Conservation (phyloP, 1,140 invertebrate genomes). For the Bombus turneri region DNA sequence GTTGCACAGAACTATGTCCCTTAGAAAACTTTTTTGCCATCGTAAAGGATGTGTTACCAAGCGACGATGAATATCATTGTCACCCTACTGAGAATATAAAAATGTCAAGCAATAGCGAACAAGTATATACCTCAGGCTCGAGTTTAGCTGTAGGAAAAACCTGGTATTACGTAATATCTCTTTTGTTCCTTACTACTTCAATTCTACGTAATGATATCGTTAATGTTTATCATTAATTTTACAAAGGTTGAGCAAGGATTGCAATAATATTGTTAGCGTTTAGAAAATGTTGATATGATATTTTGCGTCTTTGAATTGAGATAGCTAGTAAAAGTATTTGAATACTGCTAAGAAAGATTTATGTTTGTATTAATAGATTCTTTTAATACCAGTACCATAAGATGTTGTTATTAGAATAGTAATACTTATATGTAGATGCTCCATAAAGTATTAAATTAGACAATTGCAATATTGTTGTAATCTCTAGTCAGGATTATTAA, state of each 20-base stretch:
- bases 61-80: constrained; percentile 71
- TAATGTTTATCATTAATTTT: not conserved
- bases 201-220: not conserved
- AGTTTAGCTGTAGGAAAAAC: not conserved
- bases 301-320: not conserved
- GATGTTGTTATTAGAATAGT: not conserved
- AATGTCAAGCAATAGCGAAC: not conserved
- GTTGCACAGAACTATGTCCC: constrained; percentile 75
- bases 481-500: constrained; percentile 30
- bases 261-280: not conserved
- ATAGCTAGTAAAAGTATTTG: not conserved
- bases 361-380: not conserved
- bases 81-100: not conserved
- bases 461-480: constrained; percentile 6
- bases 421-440: not conserved
- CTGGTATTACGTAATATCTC: constrained; percentile 8
- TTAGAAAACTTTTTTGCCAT: constrained; percentile 73
- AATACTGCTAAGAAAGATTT: too few relatives aligned
- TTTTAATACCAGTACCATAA: not conserved
- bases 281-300: not conserved
- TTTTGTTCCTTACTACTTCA: constrained; percentile 16
- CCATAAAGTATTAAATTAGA: constrained; percentile 23
- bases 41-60: constrained; percentile 72
- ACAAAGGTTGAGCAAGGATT: not conserved
- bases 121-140: constrained; percentile 37